Evolutionary conservation across 2,797 vertebrate genomes (phyloP).

Genomic region (Linurgus olivaceus): DNA sequence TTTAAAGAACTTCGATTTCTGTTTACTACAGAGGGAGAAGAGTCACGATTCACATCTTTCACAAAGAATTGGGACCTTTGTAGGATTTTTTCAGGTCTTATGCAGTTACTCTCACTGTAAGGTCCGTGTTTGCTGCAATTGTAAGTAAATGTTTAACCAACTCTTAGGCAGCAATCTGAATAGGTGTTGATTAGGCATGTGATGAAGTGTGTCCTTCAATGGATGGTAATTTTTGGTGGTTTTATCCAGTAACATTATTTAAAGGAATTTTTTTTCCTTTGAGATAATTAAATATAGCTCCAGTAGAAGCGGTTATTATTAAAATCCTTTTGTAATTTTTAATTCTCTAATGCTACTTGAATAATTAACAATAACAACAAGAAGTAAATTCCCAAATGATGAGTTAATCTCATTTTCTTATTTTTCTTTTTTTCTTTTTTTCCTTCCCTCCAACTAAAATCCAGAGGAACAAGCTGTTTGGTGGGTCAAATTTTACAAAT

Average conservation of each 20-base stretch:
- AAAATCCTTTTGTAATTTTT: conserved; percentile 10
- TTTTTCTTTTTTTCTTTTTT: background rate
- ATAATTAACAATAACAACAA: background rate
- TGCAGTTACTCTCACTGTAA: background rate
- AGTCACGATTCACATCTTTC: background rate
- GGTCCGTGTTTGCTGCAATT: background rate
- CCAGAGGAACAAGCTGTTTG: background rate
- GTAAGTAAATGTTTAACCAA: background rate
- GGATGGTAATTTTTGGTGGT: background rate
- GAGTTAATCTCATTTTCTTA: background rate
- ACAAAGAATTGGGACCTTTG: background rate
- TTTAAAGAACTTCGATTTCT: conserved; percentile 19
- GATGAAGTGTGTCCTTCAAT: background rate
- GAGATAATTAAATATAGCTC: background rate
- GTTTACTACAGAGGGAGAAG: background rate
- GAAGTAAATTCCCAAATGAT: background rate
- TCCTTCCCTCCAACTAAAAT: background rate
- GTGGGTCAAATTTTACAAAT: conserved; percentile 23
- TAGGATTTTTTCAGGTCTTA: background rate
- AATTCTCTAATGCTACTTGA: background rate
- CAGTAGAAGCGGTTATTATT: background rate
- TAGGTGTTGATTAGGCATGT: background rate
- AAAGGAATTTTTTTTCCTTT: background rate
- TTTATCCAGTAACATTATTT: background rate
- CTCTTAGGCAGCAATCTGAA: background rate